Evolutionary conservation across 2,888 invertebrate species (phyloP), one percentile per base, ranked within the genome.

Genomic region (Lucinisca nassula): DNA sequence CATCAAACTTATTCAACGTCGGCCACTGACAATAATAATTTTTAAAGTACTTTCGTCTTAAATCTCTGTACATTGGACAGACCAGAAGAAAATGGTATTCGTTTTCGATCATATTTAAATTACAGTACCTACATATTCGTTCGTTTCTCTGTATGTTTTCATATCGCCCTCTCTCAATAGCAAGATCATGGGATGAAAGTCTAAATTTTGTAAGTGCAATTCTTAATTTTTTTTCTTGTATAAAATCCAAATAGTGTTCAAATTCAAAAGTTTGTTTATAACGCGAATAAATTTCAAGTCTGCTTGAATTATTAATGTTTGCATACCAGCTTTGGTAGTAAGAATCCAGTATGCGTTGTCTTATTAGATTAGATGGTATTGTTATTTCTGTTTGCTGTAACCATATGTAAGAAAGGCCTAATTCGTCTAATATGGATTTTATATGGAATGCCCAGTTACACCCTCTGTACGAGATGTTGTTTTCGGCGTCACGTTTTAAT

Each of bases 51-150:
- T 76, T 38, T 55, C 21, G 12, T 73, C 83, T 72, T 17, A 84
- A 17, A 4, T 74, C 74, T 30, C 24, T 24, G 45, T 74, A 79
- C 1, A 67, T n/a, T 6, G 84, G 79, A 75, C 79, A 79, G 3
- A 84, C 45, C 6, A 79, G 35, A 21, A 79, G 14, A 45, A 83
- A 79, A 67, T 75, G 61, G 17, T 79, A 79, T 32, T 84, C 75
- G 30, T 79, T 79, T 61, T 79, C 72, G 17, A 79, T 73, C 27
- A 35, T 12, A 40, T 75, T 32, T 27, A 75, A 21, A 35, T 74
- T 72, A 67, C 84, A 84, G 30, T 58, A 37, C 17, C 37, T 72
- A 35, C 58, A 77, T 35, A n/a, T 61, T 79, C 84, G 38, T 67
- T 79, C 67, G 17, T 67, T 67, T 75, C 79, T 73, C 45, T 40